These are phyloP conservation scores for Bovichtus variegatus DNA, from an alignment of 2,797 vertebrate genomes.

Conservation along the genomic window DNA sequence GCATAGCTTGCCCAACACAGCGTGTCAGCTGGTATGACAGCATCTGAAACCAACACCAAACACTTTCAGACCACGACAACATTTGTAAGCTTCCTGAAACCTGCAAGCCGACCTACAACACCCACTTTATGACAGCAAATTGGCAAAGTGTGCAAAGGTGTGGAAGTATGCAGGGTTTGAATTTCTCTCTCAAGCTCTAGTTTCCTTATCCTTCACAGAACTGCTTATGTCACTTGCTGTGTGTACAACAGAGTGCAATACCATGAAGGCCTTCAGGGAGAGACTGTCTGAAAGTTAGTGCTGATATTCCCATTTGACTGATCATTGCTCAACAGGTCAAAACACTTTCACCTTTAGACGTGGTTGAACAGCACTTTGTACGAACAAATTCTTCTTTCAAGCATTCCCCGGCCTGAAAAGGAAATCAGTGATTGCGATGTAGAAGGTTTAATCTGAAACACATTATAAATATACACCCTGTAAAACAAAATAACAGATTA, in stretches of 20 bases:
- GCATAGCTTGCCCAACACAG: neutral
- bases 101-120: neutral
- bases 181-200: neutral
- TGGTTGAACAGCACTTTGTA: neutral
- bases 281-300: neutral
- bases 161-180: neutral
- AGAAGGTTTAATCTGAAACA: neutral
- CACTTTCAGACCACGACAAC: neutral
- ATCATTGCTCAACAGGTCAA: neutral
- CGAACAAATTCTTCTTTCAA: neutral
- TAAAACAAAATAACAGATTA: conserved; percentile 10
- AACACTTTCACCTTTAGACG: neutral
- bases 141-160: neutral
- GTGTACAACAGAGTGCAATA: too few relatives aligned
- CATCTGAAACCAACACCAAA: neutral
- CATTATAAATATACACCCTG: conserved; percentile 4
- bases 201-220: too few relatives aligned
- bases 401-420: neutral
- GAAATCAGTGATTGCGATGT: neutral
- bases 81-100: neutral
- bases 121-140: neutral
- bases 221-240: too few relatives aligned
- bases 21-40: neutral
- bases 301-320: neutral
- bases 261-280: too few relatives aligned